Base-by-base conservation (phyloP, 2,797 vertebrate genomes). In the Remorina albescens region DNA sequence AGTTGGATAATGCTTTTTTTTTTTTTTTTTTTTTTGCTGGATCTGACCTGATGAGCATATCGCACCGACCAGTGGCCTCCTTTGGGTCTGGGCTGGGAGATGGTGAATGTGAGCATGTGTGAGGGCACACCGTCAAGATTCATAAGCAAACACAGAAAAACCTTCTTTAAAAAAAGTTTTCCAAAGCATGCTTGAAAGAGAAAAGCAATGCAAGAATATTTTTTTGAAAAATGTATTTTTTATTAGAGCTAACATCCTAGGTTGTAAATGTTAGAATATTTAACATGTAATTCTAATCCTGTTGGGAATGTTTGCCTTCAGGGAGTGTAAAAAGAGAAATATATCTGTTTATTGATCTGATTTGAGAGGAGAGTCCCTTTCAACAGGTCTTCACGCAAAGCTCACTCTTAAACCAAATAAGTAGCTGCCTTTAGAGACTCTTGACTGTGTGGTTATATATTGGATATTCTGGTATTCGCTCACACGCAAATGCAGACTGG, bases 181-280 rank as follows among this genome's bases (percentile, higher is more conserved):
- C 93, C 91, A 93, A 94, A 92, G 97, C 97, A 97, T 97, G 97
- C 96, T 96, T 95, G 86, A 94, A 95, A 96, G 88, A 91, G 75
- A 92, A 85, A 95, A 97, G 96, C 95, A 95, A 95, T 96, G 97
- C 96, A 95, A 97, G 95, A 97, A 96, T 98, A 98, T 98, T 98
- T 98, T 94, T 95, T 96, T 93, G 95, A 97, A 92, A 98, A 96
- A 97, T 96, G 94, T 98, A 99, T 99, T 99, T 99, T 95, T 99
- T 98, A 97, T 97, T 98, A 98, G 96, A 93, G 94, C 95, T 98
- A 98, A 98, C 95, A 95, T 96, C 94, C 91, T 97, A 97, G 96
- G 95, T 95, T 98, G 96, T 98, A 98, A 98, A 98, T 99, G 96
- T 96, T 96, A 96, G 95, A 91, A 93, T 97, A 96, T 97, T 97